Base-by-base conservation (phyloP, 2,113 vertebrate genomes). In the Gnathonemus echidnorhynchus region DNA sequence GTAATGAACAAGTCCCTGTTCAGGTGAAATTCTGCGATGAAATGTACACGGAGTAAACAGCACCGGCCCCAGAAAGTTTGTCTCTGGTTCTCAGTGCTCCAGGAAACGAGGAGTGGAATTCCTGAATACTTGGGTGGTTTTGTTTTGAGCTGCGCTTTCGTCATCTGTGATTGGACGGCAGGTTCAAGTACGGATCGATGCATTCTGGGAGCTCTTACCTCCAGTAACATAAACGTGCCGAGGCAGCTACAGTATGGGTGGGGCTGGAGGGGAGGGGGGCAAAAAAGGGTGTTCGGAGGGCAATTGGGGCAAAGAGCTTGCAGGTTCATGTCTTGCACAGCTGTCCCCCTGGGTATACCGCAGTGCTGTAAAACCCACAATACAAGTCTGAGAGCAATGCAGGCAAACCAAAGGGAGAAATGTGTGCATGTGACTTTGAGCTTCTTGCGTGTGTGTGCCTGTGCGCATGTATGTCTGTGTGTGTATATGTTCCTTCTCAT, bases 401-500 rank as follows among this genome's bases (percentile, higher is more conserved):
- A 35, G 86, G 31, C 10, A 53, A 87, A 87, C 11, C 50, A 35
- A 24, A 13, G 80, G 80, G 80, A 84, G 77, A 46, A 84, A 84
- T 56, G 86, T 58, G 86, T 88, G 84, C 84, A 50, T 86, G 49
- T 52, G 85, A 17, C 39, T 46, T 45, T 24, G 24, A 46, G 80
- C 21, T n/a, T 24, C 42, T 84, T 42, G 35, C 39, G 13, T 45
- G 77, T 45, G 21, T 46, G 80, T 88, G 62, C 90, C 88, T 91
- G 91, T 92, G 90, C 35, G 13, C 1, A 35, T 88, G 52, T 88
- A 31, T 58, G 53, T 88, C 31, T 45, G 91, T 89, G 90, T 74
- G 27, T 83, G 74, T 42, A 35, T 50, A 50, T 52, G 88, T 88
- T 84, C 86, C 86, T 87, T 87, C 50, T 52, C 86, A 87, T 87